Base-by-base conservation (phyloP, 2,888 invertebrate genomes). In the Osedax frankpressi region DNA sequence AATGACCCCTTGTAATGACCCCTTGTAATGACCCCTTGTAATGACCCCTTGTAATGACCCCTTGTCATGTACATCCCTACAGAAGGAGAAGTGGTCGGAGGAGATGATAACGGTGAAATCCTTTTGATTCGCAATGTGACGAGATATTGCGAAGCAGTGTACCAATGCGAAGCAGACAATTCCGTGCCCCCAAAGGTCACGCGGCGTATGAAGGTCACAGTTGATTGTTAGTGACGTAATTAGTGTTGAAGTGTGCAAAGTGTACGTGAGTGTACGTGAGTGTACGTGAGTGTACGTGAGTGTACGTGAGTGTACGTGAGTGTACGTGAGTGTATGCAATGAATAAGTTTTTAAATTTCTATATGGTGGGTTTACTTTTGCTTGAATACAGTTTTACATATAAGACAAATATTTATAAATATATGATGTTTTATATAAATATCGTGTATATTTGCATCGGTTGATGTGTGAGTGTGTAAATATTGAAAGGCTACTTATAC, bases 121-220 rank as follows among this genome's bases (percentile, higher is more conserved):
- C 84, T 92, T 79, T 87, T 89, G 77, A 88, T 94, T 80, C 88
- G 90, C 86, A 89, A 91, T 76, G 88, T 93, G 80, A 92, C 92
- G 81, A 87, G 93, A 72, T 88, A 90, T 80, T 93, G 94, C 87
- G 93, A 93, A 91, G 93, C 93, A 59, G 90, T 91, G 30, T 93
- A 93, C 85, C 88, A 94, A 77, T 94, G 94, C 85, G 93, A 93
- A 79, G 93, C 94, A 72, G 90, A 90, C 81, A 94, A 94, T 83
- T 92, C 92, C 84, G 93, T 94, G 80, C 92, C 92, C 29, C 93
- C 93, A 2, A 92, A 92, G 2, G 92, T 77, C 26, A 76, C 70
- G n/a, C 24, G 77, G 2, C 74, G 76, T 70, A 77, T 77, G 74
- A 72, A 74, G 30, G 77, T 77, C 70, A 77, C 76, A 3, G 77